These are phyloP conservation scores for Thecocarcelia acutangulata DNA, from an alignment of 2,888 invertebrate genomes.

Conservation along the genomic window DNA sequence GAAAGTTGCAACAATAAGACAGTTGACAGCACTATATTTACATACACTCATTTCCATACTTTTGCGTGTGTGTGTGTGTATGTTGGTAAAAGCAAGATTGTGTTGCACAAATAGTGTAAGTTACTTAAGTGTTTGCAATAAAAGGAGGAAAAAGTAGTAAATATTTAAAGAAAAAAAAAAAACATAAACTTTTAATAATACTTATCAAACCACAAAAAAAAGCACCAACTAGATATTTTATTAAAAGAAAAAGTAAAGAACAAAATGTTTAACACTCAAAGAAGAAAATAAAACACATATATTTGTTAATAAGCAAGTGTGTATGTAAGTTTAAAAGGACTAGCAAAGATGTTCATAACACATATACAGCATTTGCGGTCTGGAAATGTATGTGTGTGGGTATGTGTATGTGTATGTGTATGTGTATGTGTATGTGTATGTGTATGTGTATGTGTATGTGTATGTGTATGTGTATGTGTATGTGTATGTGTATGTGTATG, in stretches of 20 bases:
- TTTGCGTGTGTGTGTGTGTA: too few species aligned
- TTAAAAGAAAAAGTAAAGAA: slow-evolving; percentile 27
- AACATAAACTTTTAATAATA: slow-evolving; percentile 65
- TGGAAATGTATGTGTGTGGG: background rate
- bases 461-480: too few species aligned
- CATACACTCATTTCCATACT: slow-evolving; percentile 12
- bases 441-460: too few species aligned
- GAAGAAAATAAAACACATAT: slow-evolving; percentile 21
- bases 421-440: too few species aligned
- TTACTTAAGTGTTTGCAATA: slow-evolving; percentile 57
- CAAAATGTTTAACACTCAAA: slow-evolving; percentile 50
- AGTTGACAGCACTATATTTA: slow-evolving; percentile 48
- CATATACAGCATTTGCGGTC: background rate
- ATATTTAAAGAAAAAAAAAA: slow-evolving; percentile 38
- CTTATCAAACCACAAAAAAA: slow-evolving; percentile 60
- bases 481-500: too few species aligned
- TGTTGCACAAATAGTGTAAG: slow-evolving; percentile 28
- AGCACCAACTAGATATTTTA: slow-evolving; percentile 51
- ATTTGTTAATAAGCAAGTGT: slow-evolving; percentile 14
- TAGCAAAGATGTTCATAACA: slow-evolving; percentile 17
- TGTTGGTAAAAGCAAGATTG: slow-evolving; percentile 4
- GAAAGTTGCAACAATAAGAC: slow-evolving; percentile 26
- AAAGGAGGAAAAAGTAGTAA: slow-evolving; percentile 39
- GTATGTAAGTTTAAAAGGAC: too few species aligned
- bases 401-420: too few species aligned